Conservation (phyloP, 2,797 vertebrate genomes). For the Aplochiton taeniatus region DNA sequence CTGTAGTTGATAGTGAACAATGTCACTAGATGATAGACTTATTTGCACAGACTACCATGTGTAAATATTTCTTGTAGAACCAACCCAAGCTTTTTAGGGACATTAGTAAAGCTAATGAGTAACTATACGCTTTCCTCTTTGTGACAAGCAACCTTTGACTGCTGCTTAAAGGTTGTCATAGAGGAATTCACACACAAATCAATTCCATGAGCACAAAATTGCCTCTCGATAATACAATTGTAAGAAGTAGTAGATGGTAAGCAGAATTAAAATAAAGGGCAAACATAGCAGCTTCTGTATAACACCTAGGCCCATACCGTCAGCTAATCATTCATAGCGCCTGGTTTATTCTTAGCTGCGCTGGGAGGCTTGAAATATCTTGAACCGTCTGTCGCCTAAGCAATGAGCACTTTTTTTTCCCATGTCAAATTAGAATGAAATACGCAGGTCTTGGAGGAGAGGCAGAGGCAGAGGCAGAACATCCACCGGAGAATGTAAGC, state of each 20-base stretch:
- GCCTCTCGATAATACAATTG: conserved; percentile 35
- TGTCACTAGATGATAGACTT: conserved; percentile 22
- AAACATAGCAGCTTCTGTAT: conserved; percentile 42
- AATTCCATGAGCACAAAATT: background rate
- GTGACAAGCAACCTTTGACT: conserved; percentile 39
- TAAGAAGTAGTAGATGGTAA: conserved; percentile 21
- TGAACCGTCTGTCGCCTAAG: conserved; percentile 56
- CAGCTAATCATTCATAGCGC: conserved; percentile 58
- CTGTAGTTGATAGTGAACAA: conserved; percentile 17
- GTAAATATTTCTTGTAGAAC: conserved; percentile 11
- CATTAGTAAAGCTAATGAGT: conserved; percentile 57
- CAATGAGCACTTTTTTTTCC: conserved; percentile 34
- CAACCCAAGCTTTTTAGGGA: background rate
- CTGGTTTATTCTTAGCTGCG: conserved; percentile 63
- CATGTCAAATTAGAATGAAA: conserved; percentile 55
- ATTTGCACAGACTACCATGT: conserved; percentile 36
- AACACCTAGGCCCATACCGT: conserved; percentile 49
- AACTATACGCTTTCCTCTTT: conserved; percentile 37
- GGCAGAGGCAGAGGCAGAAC: conserved; percentile 23
- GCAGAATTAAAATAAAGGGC: conserved; percentile 29
- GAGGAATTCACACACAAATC: background rate
- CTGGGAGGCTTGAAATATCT: conserved; percentile 55
- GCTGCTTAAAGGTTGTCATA: conserved; percentile 18
- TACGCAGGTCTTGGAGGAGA: conserved; percentile 28
- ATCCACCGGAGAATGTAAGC: conserved; percentile 29